phyloP scores from a whole-genome alignment of 2,113 vertebrate genomes.

The Ondatra zibethicus region DNA sequence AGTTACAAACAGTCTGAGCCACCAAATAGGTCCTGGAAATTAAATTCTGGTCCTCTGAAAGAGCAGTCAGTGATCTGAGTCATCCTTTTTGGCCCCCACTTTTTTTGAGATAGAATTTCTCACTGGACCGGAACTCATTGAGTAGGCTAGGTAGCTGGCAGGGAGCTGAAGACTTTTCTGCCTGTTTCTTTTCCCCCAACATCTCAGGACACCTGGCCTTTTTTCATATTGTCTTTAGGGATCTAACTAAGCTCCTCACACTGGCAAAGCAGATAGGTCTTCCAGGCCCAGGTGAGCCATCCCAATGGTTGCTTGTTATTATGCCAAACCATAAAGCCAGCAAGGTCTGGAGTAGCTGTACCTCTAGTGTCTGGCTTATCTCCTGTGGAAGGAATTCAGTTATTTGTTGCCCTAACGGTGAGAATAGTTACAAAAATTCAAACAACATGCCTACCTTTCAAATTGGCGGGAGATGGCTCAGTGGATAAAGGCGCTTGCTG shows the following conservation, averaged over 20 bases:
- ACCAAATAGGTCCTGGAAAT: too few relatives aligned
- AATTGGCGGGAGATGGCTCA: too few relatives aligned
- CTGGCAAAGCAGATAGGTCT: not conserved
- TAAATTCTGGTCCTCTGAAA: too few relatives aligned
- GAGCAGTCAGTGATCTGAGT: not conserved
- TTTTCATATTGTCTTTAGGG: not conserved
- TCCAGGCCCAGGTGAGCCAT: too few relatives aligned
- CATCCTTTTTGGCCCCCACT: not conserved
- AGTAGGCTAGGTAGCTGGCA: not conserved
- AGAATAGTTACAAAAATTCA: not conserved
- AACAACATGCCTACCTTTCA: not conserved
- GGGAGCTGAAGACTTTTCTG: not conserved
- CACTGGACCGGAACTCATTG: not conserved
- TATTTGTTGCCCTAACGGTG: not conserved
- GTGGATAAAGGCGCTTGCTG: not conserved
- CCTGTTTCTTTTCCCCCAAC: not conserved
- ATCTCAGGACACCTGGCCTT: not conserved
- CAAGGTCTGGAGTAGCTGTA: not conserved
- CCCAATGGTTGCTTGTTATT: not conserved
- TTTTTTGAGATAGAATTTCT: not conserved
- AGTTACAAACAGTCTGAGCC: not conserved
- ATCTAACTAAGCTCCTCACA: not conserved
- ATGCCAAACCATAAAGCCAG: not conserved
- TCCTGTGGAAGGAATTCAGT: not conserved
- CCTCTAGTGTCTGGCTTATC: too few relatives aligned